These are phyloP conservation scores for Ectropis grisescens DNA, from an alignment of 1,140 invertebrate genomes.

Conservation along the genomic window DNA sequence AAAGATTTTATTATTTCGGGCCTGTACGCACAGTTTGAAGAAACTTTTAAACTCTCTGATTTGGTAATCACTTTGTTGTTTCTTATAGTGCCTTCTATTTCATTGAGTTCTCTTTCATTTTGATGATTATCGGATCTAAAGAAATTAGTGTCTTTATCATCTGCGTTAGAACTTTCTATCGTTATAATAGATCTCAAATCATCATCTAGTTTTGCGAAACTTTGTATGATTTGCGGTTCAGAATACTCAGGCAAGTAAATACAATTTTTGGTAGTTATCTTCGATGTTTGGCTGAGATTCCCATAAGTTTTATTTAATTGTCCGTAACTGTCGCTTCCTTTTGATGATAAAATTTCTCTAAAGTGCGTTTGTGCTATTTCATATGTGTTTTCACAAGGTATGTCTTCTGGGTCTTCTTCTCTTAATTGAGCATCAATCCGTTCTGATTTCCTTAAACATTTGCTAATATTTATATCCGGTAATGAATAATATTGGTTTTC, in stretches of 20 bases:
- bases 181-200: conserved; percentile 61
- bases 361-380: conserved; percentile 54
- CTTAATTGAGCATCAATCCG: conserved; percentile 76
- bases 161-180: conserved; percentile 49
- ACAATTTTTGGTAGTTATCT: conserved; percentile 16
- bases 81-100: conserved; percentile 62
- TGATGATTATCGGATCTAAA: conserved; percentile 49
- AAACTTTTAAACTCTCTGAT: conserved; percentile 49
- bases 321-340: conserved; percentile 44
- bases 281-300: conserved; percentile 18
- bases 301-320: conserved; percentile 45
- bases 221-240: conserved; percentile 38
- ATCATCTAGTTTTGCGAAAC: conserved; percentile 51
- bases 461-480: conserved; percentile 76
- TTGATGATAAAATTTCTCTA: conserved; percentile 42
- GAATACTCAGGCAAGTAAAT: conserved; percentile 28
- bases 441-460: conserved; percentile 75
- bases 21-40: conserved; percentile 23
- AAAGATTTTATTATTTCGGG: conserved; percentile 45
- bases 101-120: conserved; percentile 64
- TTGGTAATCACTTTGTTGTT: conserved; percentile 61
- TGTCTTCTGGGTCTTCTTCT: conserved; percentile 59
- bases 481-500: conserved; percentile 79
- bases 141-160: conserved; percentile 37
- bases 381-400: conserved; percentile 54